phyloP scores from a whole-genome alignment of 92 coral and sea anemone genomes.

The Actinernus sp. region DNA sequence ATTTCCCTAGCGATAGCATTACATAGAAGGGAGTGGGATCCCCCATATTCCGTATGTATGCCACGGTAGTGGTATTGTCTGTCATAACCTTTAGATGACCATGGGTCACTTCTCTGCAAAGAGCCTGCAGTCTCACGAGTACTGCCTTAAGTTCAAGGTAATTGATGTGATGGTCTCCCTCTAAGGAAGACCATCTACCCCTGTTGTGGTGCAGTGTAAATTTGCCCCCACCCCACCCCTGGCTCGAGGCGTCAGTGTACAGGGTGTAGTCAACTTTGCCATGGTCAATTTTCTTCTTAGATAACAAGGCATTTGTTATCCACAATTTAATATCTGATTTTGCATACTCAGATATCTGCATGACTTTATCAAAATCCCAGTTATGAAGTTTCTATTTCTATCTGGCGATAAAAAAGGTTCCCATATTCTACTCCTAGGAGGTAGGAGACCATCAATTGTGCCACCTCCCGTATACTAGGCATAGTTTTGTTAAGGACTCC shows the following conservation, averaged over 20 bases:
- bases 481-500: conserved; percentile 11
- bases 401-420: conserved; percentile 22
- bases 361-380: conserved; percentile 11
- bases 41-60: conserved; percentile 50
- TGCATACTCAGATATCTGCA: conserved; percentile 19
- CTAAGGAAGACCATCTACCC: conserved; percentile 44
- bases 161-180: conserved; percentile 31
- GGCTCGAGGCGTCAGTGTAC: conserved; percentile 47
- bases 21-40: conserved; percentile 33
- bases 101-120: conserved; percentile 2
- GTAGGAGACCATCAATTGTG: conserved; percentile 41
- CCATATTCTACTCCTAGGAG: conserved; percentile 39
- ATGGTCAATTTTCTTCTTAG: conserved; percentile 9
- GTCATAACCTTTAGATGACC: conserved; percentile 7
- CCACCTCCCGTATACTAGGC: conserved; percentile 48
- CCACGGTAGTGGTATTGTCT: conserved; percentile 37
- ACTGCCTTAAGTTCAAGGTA: conserved; percentile 32
- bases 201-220: conserved; percentile 21
- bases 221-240: conserved; percentile 48
- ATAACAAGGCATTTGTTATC: conserved; percentile 11
- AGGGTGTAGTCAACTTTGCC: conserved; percentile 17
- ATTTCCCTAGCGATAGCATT: conserved; percentile 18
- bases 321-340: conserved; percentile 4
- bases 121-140: conserved; percentile 5
- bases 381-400: conserved; percentile 26